phyloP scores from a whole-genome alignment of 2,888 invertebrate species.

The Folsomia manolachei region DNA sequence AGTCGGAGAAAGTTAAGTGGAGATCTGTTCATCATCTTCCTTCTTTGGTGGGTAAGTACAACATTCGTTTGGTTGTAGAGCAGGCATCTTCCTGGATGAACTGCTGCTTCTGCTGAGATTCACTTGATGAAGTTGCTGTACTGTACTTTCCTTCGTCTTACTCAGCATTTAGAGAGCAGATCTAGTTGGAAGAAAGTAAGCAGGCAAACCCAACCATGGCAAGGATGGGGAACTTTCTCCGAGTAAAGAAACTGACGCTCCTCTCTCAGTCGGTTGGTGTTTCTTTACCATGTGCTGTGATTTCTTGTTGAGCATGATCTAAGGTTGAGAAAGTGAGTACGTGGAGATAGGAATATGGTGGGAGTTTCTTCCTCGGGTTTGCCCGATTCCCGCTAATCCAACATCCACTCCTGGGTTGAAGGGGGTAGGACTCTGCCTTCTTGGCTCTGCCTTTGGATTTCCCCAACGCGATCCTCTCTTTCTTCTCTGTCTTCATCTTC shows the following conservation, averaged over 20 bases:
- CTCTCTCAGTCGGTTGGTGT: background rate
- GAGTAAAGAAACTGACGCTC: background rate
- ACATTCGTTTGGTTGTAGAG: constrained; percentile 24
- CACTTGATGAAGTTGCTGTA: background rate
- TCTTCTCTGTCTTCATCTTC: constrained; percentile 18
- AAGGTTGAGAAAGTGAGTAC: constrained; percentile 20
- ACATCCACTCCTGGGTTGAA: constrained; percentile 31
- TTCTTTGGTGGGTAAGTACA: constrained; percentile 31
- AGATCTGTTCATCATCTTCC: no score
- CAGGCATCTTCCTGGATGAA: constrained; percentile 27
- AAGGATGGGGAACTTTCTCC: constrained; percentile 7
- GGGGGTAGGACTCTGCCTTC: constrained; percentile 30
- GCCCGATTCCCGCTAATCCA: constrained; percentile 44
- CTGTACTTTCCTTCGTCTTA: no score
- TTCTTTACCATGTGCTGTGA: constrained; percentile 6
- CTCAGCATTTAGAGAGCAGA: background rate
- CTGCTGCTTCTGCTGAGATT: no score
- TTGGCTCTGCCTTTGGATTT: background rate
- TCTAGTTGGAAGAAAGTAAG: constrained; percentile 16
- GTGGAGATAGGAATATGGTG: no score
- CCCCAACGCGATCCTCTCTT: constrained; percentile 18
- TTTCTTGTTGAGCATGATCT: no score
- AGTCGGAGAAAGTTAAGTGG: constrained; percentile 50
- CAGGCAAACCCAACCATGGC: constrained; percentile 6
- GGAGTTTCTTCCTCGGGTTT: constrained; percentile 29